phyloP scores from a whole-genome alignment of 2,888 invertebrate species.

The Ariolimax columbianus region DNA sequence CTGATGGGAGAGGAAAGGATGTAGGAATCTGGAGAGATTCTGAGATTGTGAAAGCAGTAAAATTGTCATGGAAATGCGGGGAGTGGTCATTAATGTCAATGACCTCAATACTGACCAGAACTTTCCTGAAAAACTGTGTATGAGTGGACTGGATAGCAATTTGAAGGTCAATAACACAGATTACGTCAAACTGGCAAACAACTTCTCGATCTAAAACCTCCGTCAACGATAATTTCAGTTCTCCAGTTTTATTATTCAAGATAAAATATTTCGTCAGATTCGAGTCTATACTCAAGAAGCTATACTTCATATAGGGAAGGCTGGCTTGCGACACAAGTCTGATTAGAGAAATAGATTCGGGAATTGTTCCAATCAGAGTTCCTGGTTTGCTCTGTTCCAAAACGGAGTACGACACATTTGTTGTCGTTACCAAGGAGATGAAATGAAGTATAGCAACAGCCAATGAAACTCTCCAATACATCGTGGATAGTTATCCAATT shows the following conservation, averaged over 20 bases:
- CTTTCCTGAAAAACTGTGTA: conserved; percentile 66
- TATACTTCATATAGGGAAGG: conserved; percentile 61
- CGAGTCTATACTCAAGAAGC: conserved; percentile 61
- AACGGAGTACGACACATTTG: conserved; percentile 50
- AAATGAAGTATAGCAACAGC: not conserved
- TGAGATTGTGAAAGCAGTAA: conserved; percentile 62
- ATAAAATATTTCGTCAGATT: conserved; percentile 60
- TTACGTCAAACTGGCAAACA: conserved; percentile 61
- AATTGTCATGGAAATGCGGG: conserved; percentile 64
- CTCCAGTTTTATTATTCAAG: conserved; percentile 64
- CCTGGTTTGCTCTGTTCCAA: conserved; percentile 53
- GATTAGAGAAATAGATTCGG: conserved; percentile 62
- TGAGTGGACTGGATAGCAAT: conserved; percentile 67
- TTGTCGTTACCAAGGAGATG: not conserved
- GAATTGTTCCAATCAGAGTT: conserved; percentile 64
- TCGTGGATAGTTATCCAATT: not conserved
- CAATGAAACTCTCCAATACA: not conserved
- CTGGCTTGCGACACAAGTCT: conserved; percentile 57
- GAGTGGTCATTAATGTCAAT: conserved; percentile 74
- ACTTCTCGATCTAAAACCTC: conserved; percentile 64
- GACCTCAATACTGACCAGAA: conserved; percentile 69
- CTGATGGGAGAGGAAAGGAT: conserved; percentile 63
- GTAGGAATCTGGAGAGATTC: conserved; percentile 63
- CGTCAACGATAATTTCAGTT: conserved; percentile 57
- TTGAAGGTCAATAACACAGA: conserved; percentile 63